A percentile compares a stretch with the other conserved stretches of the same genome.
Evolutionary conservation across 2,113 vertebrate species (phyloP).

Genomic region (Nothobranchius kuhntae): DNA sequence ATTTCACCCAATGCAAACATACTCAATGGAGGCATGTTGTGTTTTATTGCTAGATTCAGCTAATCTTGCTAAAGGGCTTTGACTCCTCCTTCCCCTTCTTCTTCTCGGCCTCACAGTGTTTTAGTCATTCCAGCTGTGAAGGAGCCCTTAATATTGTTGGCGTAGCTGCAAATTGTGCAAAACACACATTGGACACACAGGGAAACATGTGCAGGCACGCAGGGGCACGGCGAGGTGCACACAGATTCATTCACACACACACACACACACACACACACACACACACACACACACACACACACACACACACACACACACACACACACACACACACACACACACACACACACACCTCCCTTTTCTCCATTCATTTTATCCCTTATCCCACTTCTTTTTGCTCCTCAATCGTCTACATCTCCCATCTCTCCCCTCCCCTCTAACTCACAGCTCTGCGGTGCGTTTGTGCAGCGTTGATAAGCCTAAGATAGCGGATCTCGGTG

Average conservation of each 20-base stretch:
- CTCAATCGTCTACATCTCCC: slow-evolving; percentile 67
- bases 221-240: slow-evolving; percentile 50
- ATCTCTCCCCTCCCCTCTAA: slow-evolving; percentile 66
- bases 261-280: slow-evolving; percentile 31
- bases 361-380: slow-evolving; percentile 63
- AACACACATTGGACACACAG: slow-evolving; percentile 62
- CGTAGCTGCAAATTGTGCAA: slow-evolving; percentile 71
- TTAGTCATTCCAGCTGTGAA: slow-evolving; percentile 77
- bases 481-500: slow-evolving; percentile 87
- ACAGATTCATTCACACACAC: slow-evolving; percentile 28
- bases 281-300: slow-evolving; percentile 3
- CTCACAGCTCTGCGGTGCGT: slow-evolving; percentile 74
- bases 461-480: slow-evolving; percentile 83
- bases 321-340: slow-evolving; percentile 1
- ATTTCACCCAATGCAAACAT: slow-evolving; percentile 61
- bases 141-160: slow-evolving; percentile 76
- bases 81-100: slow-evolving; percentile 17
- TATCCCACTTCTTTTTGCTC: slow-evolving; percentile 67
- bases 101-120: slow-evolving; percentile 59
- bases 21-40: slow-evolving; percentile 45
- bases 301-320: slow-evolving; percentile 14
- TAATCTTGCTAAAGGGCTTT: slow-evolving; percentile 54
- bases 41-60: slow-evolving; percentile 69
- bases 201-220: slow-evolving; percentile 68
- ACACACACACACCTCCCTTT: slow-evolving; percentile 42